Percentiles rank a stretch among this genome's conserved stretches.
Evolutionary conservation across 2,113 vertebrate genomes (phyloP).

Genomic region (Anhinga anhinga): DNA sequence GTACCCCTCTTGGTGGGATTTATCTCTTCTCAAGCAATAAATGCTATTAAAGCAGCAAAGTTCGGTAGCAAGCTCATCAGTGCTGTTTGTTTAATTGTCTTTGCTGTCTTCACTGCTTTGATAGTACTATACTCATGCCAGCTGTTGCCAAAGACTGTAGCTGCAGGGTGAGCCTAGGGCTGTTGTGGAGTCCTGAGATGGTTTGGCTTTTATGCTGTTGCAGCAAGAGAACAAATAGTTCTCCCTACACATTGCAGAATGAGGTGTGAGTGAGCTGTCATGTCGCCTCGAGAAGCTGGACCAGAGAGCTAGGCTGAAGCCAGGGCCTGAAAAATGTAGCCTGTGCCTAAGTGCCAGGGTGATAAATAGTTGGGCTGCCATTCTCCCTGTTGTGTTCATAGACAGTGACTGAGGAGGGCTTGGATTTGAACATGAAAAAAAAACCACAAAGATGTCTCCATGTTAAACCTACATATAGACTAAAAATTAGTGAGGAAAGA

Average conservation of each 20-base stretch:
- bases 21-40: not conserved
- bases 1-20: not conserved
- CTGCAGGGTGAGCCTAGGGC: not conserved
- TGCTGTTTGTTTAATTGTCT: not conserved
- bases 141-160: not conserved
- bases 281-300: not conserved
- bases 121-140: not conserved
- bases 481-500: not conserved
- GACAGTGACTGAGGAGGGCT: not conserved
- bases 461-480: not conserved
- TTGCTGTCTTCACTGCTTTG: not conserved
- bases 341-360: not conserved
- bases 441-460: not conserved
- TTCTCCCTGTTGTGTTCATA: not conserved
- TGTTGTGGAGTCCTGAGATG: not conserved
- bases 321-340: not conserved
- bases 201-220: not conserved
- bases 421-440: not conserved
- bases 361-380: not conserved
- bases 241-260: not conserved
- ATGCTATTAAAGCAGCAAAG: not conserved
- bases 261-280: slow-evolving; percentile 3
- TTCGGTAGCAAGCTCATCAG: not conserved
- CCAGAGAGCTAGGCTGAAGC: not conserved
- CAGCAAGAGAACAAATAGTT: slow-evolving; percentile 42